phyloP scores from a whole-genome alignment of 2,888 invertebrate species.

The Hydriomena furcata region DNA sequence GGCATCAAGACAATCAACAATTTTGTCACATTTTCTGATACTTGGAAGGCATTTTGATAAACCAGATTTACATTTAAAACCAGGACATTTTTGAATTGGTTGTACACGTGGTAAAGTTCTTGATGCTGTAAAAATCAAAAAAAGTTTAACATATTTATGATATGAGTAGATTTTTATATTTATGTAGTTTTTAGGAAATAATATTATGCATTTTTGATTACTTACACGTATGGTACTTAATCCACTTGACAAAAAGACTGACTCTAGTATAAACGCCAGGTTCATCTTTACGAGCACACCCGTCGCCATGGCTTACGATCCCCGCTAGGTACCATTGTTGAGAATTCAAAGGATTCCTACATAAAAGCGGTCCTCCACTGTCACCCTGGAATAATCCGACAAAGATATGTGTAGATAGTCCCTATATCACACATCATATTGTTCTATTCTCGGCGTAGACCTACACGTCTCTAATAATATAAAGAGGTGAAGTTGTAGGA shows the following conservation, averaged over 20 bases:
- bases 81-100: conserved; percentile 87
- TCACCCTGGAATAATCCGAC: conserved; percentile 83
- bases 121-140: conserved; percentile 61
- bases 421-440: conserved; percentile 6
- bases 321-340: conserved; percentile 92
- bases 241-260: conserved; percentile 89
- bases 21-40: conserved; percentile 87
- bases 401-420: conserved; percentile 8
- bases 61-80: conserved; percentile 87
- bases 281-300: conserved; percentile 90
- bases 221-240: conserved; percentile 85
- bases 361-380: conserved; percentile 93
- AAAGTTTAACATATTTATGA: no score
- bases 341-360: conserved; percentile 86
- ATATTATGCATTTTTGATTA: not conserved
- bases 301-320: conserved; percentile 93
- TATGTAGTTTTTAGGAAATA: no score
- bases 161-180: no score
- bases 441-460: not conserved
- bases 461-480: no score
- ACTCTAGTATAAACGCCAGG: conserved; percentile 93
- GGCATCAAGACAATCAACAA: conserved; percentile 89
- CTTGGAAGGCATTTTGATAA: conserved; percentile 87
- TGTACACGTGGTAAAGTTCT: conserved; percentile 68
- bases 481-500: no score